Percentiles rank a stretch among this genome's conserved stretches.
Evolutionary conservation across 2,113 vertebrate genomes (phyloP).

Genomic region (Heloderma charlesbogerti): DNA sequence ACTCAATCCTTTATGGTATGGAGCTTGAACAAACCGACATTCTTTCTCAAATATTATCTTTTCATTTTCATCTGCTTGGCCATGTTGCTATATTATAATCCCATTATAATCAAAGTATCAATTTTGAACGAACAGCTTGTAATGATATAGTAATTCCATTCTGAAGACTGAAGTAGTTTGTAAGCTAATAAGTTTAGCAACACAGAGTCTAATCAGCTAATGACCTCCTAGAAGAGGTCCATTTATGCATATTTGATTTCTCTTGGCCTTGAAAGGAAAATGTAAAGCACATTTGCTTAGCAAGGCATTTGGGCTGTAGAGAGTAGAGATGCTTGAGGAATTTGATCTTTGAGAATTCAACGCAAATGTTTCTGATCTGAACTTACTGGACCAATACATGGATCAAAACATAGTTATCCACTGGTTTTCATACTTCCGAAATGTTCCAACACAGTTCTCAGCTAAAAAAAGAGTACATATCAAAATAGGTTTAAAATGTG

Average conservation of each 20-base stretch:
- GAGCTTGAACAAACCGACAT: slow-evolving; percentile 5
- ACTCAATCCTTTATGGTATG: not conserved
- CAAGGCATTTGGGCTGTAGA: not conserved
- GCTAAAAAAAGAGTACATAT: too few species aligned
- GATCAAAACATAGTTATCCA: too few species aligned
- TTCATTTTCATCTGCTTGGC: not conserved
- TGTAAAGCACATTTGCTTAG: not conserved
- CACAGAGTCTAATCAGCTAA: not conserved
- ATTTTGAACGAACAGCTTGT: not conserved
- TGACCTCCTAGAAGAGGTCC: not conserved
- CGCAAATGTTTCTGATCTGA: too few species aligned
- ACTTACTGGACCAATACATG: too few species aligned
- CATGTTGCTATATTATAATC: not conserved
- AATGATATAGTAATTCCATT: not conserved
- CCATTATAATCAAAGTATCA: not conserved
- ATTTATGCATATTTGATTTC: not conserved
- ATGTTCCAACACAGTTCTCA: too few species aligned
- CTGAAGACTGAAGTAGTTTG: not conserved
- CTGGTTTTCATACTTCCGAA: too few species aligned
- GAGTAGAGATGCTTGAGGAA: not conserved
- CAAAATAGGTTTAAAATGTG: too few species aligned
- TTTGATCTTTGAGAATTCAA: too few species aligned
- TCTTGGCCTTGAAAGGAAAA: not conserved
- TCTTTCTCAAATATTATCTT: slow-evolving; percentile 6
- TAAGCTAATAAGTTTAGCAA: not conserved